Conservation (phyloP, 2,888 invertebrate species). For the Dasypolia templi region DNA sequence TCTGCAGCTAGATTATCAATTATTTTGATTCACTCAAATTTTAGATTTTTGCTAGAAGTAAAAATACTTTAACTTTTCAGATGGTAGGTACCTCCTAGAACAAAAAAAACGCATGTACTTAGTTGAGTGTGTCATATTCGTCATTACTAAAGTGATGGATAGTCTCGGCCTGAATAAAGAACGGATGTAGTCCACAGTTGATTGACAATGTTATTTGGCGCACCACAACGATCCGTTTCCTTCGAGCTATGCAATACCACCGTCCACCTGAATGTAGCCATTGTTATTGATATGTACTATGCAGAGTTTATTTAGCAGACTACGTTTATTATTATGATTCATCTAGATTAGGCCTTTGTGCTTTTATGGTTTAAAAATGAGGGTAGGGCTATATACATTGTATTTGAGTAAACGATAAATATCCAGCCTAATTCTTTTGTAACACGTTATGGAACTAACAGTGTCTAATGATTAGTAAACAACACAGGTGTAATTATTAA, state of each 20-base stretch:
- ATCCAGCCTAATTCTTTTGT: neutral
- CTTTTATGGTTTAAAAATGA: constrained; percentile 1
- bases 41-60: neutral
- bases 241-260: constrained; percentile 57
- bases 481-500: constrained; percentile 17
- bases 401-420: neutral
- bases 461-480: constrained; percentile 26
- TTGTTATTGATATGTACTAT: constrained; percentile 47
- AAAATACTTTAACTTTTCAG: neutral
- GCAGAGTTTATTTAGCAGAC: constrained; percentile 22
- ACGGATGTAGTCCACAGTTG: constrained; percentile 75
- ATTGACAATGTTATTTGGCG: constrained; percentile 74
- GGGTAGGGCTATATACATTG: constrained; percentile 4
- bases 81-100: neutral
- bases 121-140: constrained; percentile 29
- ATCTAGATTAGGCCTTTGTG: neutral
- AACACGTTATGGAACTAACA: neutral
- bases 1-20: too few species aligned
- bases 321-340: constrained; percentile 15
- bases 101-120: neutral
- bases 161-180: constrained; percentile 75
- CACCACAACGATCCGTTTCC: constrained; percentile 67
- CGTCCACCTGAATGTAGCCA: constrained; percentile 65
- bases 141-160: constrained; percentile 79
- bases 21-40: too few species aligned